Evolutionary conservation across 2,888 invertebrate genomes (phyloP).

Genomic region (Gymnosoma rotundatum): DNA sequence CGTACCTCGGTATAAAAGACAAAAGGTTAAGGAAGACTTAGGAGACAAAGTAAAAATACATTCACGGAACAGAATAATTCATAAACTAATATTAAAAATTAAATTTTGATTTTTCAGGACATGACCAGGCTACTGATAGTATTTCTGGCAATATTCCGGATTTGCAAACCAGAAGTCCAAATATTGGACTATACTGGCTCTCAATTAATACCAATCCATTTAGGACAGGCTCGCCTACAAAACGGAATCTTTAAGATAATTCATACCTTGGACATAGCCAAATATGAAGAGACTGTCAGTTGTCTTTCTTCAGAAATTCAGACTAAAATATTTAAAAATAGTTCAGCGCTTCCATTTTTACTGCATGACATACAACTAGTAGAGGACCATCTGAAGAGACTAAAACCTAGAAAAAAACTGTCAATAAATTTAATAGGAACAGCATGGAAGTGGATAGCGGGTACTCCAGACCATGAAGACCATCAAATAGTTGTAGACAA

Average conservation of each 20-base stretch:
- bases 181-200: conserved; percentile 20
- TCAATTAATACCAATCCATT: conserved; percentile 14
- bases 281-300: too few species aligned
- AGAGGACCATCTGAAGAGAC: too few species aligned
- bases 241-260: conserved; percentile 9
- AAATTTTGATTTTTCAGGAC: too few species aligned
- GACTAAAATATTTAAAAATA: background rate
- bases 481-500: conserved; percentile 8
- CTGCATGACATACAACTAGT: background rate
- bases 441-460: conserved; percentile 2
- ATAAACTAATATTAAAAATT: too few species aligned
- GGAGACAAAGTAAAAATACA: too few species aligned
- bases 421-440: too few species aligned
- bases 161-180: conserved; percentile 2
- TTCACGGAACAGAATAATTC: too few species aligned
- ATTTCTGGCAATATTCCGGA: background rate
- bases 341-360: background rate
- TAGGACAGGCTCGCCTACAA: background rate
- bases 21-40: too few species aligned
- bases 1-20: too few species aligned
- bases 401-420: too few species aligned
- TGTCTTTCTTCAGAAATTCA: background rate
- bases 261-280: too few species aligned
- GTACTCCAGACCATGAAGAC: background rate
- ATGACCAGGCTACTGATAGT: too few species aligned